Percentiles rank a stretch among this genome's conserved stretches.
Conservation (phyloP, 2,797 vertebrate species). For the Silurus aristotelis region DNA sequence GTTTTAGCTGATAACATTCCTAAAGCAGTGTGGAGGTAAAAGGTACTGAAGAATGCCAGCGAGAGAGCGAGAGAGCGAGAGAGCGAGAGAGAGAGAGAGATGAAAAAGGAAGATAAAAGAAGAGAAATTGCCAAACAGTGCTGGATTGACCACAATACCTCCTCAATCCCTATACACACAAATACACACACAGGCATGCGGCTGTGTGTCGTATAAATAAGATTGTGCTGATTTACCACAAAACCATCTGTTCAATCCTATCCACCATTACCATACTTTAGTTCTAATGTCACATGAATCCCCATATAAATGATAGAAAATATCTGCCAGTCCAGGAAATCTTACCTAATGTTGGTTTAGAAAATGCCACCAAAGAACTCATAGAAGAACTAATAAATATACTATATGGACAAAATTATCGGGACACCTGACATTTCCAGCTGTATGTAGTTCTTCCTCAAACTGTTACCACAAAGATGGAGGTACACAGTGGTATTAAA, state of each 20-base stretch:
- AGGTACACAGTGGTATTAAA: too few species aligned
- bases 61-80: background rate
- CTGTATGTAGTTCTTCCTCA: too few species aligned
- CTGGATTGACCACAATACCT: slow-evolving; percentile 52
- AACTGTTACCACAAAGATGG: too few species aligned
- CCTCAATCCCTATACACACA: slow-evolving; percentile 44
- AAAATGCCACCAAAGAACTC: too few species aligned
- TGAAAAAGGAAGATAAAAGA: slow-evolving; percentile 49
- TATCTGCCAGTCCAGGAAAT: too few species aligned
- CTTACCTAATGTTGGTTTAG: too few species aligned
- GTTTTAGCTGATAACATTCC: slow-evolving; percentile 68
- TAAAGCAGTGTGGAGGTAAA: slow-evolving; percentile 57
- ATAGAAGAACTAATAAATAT: too few species aligned
- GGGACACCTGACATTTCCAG: too few species aligned
- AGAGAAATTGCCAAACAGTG: slow-evolving; percentile 62
- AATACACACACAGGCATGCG: slow-evolving; percentile 28
- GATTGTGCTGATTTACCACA: slow-evolving; percentile 3
- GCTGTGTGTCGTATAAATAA: slow-evolving; percentile 11
- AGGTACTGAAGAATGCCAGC: slow-evolving; percentile 45
- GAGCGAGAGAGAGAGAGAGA: background rate
- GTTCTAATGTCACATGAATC: background rate
- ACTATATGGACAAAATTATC: too few species aligned
- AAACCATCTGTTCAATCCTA: background rate
- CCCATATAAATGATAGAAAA: background rate
- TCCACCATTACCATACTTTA: background rate